Conservation (phyloP, 2,797 vertebrate genomes). For the Mormyrus hasselquistii region DNA sequence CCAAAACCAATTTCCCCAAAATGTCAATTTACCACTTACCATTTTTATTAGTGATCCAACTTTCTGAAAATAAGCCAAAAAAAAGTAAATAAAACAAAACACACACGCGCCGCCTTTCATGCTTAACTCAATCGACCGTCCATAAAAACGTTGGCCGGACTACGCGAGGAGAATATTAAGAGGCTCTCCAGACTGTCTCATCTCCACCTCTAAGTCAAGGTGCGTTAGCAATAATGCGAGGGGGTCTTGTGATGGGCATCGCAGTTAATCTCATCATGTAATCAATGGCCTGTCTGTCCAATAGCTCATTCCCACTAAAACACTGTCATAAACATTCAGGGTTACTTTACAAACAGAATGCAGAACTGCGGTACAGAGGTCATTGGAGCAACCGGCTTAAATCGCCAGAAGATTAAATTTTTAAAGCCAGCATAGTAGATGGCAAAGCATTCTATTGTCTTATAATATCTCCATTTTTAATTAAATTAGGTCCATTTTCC, state of each 20-base stretch:
- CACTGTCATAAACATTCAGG: neutral
- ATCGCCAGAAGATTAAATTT: neutral
- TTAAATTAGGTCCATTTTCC: neutral
- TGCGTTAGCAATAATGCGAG: neutral
- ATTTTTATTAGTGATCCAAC: neutral
- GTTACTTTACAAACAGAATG: neutral
- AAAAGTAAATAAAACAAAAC: neutral
- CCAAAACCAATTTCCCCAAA: neutral
- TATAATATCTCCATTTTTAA: neutral
- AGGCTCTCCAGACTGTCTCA: neutral
- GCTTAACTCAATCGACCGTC: neutral
- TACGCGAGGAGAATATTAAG: neutral
- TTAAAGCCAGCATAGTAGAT: neutral
- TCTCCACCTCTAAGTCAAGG: neutral
- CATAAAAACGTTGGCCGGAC: neutral
- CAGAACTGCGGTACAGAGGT: neutral
- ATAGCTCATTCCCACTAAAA: neutral
- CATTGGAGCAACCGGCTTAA: neutral
- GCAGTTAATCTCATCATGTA: neutral
- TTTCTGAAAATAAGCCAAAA: neutral
- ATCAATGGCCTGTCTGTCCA: slow-evolving; percentile 4
- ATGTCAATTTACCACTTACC: neutral
- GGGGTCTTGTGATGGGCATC: neutral
- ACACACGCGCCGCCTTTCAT: neutral
- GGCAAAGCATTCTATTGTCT: neutral